These are phyloP conservation scores for Orientallactaga bullata DNA, from an alignment of 2,113 vertebrate genomes.

Conservation along the genomic window DNA sequence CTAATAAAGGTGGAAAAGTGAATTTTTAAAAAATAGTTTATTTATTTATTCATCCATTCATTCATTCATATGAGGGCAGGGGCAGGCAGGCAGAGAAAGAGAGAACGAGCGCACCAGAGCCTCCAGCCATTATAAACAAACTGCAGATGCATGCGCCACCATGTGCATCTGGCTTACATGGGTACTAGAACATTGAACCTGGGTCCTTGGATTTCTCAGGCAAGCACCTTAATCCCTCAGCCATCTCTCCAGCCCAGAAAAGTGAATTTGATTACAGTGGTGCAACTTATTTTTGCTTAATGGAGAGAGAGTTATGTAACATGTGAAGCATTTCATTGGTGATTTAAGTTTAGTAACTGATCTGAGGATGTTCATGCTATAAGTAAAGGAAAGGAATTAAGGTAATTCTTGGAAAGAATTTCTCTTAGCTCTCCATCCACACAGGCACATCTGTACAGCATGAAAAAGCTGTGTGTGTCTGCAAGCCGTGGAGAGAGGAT, in stretches of 20 bases:
- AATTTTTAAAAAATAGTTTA: not conserved
- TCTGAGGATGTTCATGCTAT: not conserved
- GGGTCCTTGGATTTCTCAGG: no score
- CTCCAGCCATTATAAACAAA: no score
- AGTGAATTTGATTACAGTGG: not conserved
- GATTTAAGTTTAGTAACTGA: not conserved
- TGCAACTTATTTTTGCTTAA: not conserved
- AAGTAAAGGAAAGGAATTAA: not conserved
- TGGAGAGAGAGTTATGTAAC: not conserved
- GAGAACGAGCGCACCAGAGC: no score
- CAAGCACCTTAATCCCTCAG: no score
- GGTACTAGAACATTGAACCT: no score
- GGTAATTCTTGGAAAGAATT: not conserved
- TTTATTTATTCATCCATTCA: no score
- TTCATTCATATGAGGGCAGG: no score
- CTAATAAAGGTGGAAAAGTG: not conserved
- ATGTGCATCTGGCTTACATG: no score
- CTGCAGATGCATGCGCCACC: no score
- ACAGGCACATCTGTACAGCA: not conserved
- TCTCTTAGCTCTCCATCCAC: not conserved
- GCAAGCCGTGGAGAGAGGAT: not conserved
- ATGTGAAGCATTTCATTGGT: not conserved
- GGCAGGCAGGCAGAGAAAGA: no score
- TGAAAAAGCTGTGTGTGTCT: not conserved
- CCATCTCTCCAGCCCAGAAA: not conserved